Conservation (phyloP, 2,888 invertebrate genomes). For the Metacarcinus magister region DNA sequence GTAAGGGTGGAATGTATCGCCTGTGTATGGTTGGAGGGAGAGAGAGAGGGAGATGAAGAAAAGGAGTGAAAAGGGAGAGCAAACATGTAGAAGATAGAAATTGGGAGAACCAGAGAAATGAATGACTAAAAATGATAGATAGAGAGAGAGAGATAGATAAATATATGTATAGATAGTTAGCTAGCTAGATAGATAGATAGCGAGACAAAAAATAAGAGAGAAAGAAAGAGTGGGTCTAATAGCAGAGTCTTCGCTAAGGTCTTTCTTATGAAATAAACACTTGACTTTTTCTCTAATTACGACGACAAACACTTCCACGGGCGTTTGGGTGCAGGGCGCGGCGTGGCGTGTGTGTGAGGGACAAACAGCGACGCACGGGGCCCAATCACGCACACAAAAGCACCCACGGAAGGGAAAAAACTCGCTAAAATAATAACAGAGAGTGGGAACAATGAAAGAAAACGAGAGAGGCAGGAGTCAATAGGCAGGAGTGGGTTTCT, state of each 20-base stretch:
- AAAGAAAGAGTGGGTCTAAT: too few species aligned
- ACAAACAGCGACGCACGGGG: neutral
- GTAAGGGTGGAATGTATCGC: too few species aligned
- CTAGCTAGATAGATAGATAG: too few species aligned
- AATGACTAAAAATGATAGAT: too few species aligned
- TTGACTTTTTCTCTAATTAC: neutral
- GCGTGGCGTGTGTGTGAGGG: neutral
- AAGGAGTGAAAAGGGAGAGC: neutral
- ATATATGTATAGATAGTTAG: too few species aligned
- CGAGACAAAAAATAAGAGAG: too few species aligned
- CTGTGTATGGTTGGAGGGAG: too few species aligned
- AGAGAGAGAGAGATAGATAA: too few species aligned
- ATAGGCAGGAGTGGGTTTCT: too few species aligned
- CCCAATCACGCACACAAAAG: neutral
- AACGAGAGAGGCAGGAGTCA: too few species aligned
- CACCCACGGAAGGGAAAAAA: neutral
- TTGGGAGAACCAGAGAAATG: too few species aligned
- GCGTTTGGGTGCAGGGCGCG: neutral
- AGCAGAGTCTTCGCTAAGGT: neutral
- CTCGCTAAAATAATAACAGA: neutral
- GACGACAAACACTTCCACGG: neutral
- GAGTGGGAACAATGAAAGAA: neutral
- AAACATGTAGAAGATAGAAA: too few species aligned
- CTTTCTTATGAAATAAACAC: neutral
- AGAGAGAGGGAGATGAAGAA: neutral